phyloP scores from a whole-genome alignment of 2,113 vertebrate species.

The Brevimyrus niger region DNA sequence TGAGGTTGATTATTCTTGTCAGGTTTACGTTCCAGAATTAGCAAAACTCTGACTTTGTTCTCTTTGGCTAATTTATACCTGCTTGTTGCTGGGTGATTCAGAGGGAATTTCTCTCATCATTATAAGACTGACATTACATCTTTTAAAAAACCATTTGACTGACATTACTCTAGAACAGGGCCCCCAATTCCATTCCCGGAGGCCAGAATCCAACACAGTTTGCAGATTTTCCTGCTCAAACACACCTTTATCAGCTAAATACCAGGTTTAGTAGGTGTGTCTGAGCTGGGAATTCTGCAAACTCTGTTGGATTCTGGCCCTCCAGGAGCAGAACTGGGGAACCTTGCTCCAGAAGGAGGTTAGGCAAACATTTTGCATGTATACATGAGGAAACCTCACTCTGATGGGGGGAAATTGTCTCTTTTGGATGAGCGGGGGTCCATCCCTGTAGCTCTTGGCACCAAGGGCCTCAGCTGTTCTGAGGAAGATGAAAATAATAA shows the following conservation, averaged over 20 bases:
- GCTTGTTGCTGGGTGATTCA: background rate
- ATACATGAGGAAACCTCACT: background rate
- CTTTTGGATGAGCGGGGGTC: background rate
- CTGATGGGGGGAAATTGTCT: background rate
- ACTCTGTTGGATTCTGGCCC: background rate
- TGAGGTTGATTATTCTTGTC: background rate
- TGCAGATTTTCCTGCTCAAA: background rate
- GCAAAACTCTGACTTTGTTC: background rate
- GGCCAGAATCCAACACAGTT: background rate
- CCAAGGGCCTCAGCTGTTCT: background rate
- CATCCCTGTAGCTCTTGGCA: background rate
- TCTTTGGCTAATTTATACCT: background rate
- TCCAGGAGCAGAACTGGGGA: background rate
- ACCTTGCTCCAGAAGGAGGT: background rate
- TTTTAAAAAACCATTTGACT: background rate
- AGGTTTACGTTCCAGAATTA: background rate
- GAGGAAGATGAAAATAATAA: slow-evolving; percentile 5
- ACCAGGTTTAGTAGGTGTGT: background rate
- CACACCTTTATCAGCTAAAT: background rate
- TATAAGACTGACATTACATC: background rate
- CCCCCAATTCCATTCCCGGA: background rate
- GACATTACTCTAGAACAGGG: background rate
- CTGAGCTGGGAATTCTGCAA: background rate
- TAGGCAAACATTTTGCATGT: background rate
- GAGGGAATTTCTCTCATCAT: background rate